Base-by-base conservation (phyloP, 2,888 invertebrate genomes). In the Cylindroiulus punctatus region DNA sequence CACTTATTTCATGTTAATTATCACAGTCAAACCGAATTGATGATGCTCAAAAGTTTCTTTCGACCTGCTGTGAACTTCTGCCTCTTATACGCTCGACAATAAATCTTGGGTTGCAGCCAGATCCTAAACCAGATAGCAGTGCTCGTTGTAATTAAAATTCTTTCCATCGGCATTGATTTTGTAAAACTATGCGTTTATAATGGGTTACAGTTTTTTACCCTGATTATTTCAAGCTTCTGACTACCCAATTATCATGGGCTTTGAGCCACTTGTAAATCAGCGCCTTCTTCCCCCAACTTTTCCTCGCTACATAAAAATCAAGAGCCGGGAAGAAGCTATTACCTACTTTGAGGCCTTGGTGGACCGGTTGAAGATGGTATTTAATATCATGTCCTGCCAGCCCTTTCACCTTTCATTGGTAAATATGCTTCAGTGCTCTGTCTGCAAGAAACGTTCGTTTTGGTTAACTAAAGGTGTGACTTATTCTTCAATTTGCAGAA, bases 271-370 rank as follows among this genome's bases (percentile, higher is more conserved):
- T 91, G 95, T 98, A 82, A 99, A 99, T 92, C 98, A 98, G 91
- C 94, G 98, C 81, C 93, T 98, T 85, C 92, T 99, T 86, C 99
- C 99, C n/a, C 98, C 99, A 0, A 98, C 99, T 26, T 99, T 99
- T 92, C 99, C 99, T 0, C 94, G 99, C 30, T 98, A 97, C 91
- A 97, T 98, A 0, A 95, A 96, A 91, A 97, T 98, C 89, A 96
- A 96, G 89, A 88, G 89, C n/a, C 92, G 95, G 88, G 91, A 93
- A 85, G 96, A 96, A 90, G 96, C 98, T 52, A 91, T 97, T 88
- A 93, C 93, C 88, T 96, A 96, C 90, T 94, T 96, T 90, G 95
- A 96, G 89, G 95, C 95, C 90, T 93, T 98, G 89, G 93, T 97
- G n/a, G 93, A 94, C 76, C 93, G 96, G 87, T 92, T 97, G 85